phyloP scores from a whole-genome alignment of 2,113 vertebrate species.

The Camelus dromedarius region DNA sequence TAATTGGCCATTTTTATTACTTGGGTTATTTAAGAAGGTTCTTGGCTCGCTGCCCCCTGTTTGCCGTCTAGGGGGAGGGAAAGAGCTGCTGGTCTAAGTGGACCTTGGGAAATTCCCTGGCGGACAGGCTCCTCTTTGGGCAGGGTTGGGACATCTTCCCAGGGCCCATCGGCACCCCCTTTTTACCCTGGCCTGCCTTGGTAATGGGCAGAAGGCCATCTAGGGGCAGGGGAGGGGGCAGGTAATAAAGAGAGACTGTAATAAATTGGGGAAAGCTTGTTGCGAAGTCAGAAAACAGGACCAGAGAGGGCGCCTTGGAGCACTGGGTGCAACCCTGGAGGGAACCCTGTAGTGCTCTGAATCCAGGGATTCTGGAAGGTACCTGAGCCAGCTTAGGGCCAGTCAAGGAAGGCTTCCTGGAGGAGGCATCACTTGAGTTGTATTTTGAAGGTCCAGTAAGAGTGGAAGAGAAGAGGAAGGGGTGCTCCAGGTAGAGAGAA shows the following conservation, averaged over 20 bases:
- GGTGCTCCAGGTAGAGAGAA: not conserved
- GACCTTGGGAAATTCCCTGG: constrained; percentile 60
- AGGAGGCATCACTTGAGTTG: not conserved
- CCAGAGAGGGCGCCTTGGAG: not conserved
- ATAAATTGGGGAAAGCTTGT: not conserved
- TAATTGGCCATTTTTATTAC: constrained; percentile 72
- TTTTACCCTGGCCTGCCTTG: not conserved
- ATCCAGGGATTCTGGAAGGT: not conserved
- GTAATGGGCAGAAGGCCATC: not conserved
- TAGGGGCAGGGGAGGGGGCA: no score
- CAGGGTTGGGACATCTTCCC: not conserved
- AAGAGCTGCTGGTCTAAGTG: constrained; percentile 10
- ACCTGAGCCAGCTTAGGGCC: not conserved
- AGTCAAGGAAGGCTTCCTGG: constrained; percentile 25
- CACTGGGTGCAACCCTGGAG: not conserved
- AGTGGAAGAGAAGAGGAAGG: not conserved
- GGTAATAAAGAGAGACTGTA: not conserved
- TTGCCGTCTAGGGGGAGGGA: constrained; percentile 20
- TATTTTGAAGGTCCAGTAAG: not conserved
- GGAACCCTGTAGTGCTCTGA: not conserved
- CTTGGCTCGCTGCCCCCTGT: constrained; percentile 60
- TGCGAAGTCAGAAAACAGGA: not conserved
- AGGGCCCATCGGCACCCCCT: not conserved
- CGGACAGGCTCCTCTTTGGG: constrained; percentile 12
- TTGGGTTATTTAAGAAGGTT: constrained; percentile 73